Evolutionary conservation across 2,113 vertebrate species (phyloP).

Genomic region (Syngnathus typhle): DNA sequence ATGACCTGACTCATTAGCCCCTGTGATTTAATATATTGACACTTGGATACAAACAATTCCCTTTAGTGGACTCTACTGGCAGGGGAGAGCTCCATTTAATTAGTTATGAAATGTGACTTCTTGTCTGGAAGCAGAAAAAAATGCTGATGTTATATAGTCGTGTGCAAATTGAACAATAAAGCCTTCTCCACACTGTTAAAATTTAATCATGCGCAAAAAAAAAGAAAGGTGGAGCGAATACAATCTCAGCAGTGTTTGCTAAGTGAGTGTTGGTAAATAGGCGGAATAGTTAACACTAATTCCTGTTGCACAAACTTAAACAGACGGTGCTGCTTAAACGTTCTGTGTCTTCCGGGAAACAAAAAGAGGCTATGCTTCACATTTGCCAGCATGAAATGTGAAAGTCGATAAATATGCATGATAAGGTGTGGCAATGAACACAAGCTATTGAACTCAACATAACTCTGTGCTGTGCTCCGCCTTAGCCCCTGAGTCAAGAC

Average conservation of each 20-base stretch:
- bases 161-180: slow-evolving; percentile 92
- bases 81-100: slow-evolving; percentile 95
- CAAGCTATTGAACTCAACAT: not conserved
- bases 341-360: slow-evolving; percentile 9
- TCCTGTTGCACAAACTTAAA: slow-evolving; percentile 57
- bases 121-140: slow-evolving; percentile 92
- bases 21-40: slow-evolving; percentile 99
- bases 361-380: slow-evolving; percentile 4
- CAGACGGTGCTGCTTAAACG: slow-evolving; percentile 24
- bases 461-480: not conserved
- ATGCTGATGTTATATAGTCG: slow-evolving; percentile 97
- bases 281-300: slow-evolving; percentile 54
- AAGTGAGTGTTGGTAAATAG: slow-evolving; percentile 82
- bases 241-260: slow-evolving; percentile 78
- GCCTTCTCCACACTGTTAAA: slow-evolving; percentile 88
- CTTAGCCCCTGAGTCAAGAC: slow-evolving; percentile 13
- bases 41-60: slow-evolving; percentile 97
- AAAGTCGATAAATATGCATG: slow-evolving; percentile 3
- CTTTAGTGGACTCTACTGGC: slow-evolving; percentile 91
- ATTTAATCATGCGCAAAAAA: slow-evolving; percentile 97
- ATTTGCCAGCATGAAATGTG: slow-evolving; percentile 11
- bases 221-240: slow-evolving; percentile 81
- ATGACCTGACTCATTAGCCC: slow-evolving; percentile 97
- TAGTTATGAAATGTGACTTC: slow-evolving; percentile 99
- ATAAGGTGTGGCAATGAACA: not conserved